These are phyloP conservation scores for Caenorhabditis japonica DNA, from an alignment of 2,888 invertebrate genomes.

Conservation along the genomic window DNA sequence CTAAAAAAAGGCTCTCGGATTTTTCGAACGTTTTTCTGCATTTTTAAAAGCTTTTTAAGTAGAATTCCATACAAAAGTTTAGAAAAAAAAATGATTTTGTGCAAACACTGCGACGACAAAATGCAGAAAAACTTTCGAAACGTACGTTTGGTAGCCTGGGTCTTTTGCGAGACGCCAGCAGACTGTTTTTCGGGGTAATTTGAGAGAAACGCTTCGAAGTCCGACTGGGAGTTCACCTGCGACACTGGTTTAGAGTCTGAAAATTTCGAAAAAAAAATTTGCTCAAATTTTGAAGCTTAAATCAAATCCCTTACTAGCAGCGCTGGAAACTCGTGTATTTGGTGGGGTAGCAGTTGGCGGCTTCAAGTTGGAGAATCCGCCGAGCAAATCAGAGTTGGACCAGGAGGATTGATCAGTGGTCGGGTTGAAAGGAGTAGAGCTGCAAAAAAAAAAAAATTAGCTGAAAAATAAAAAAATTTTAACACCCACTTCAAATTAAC, in stretches of 20 bases:
- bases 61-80: too few relatives aligned
- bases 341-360: slow-evolving; percentile 48
- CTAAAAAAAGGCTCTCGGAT: too few relatives aligned
- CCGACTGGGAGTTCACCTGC: slow-evolving; percentile 52
- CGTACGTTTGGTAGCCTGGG: slow-evolving; percentile 20
- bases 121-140: too few relatives aligned
- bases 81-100: too few relatives aligned
- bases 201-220: slow-evolving; percentile 52
- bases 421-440: background rate
- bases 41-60: too few relatives aligned
- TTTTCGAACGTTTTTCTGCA: too few relatives aligned
- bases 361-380: slow-evolving; percentile 40
- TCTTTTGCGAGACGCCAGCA: slow-evolving; percentile 5
- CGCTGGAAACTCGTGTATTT: slow-evolving; percentile 37
- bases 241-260: slow-evolving; percentile 51
- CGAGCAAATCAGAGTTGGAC: slow-evolving; percentile 41
- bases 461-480: background rate
- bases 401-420: slow-evolving; percentile 15
- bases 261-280: background rate
- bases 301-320: slow-evolving; percentile 45
- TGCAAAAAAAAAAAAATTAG: background rate
- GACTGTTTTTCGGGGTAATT: slow-evolving; percentile 46
- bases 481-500: slow-evolving; percentile 14
- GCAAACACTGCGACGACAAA: too few relatives aligned
- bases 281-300: too few relatives aligned